Evolutionary conservation across 2,888 invertebrate genomes (phyloP).

Genomic region (Apamea epomidion): DNA sequence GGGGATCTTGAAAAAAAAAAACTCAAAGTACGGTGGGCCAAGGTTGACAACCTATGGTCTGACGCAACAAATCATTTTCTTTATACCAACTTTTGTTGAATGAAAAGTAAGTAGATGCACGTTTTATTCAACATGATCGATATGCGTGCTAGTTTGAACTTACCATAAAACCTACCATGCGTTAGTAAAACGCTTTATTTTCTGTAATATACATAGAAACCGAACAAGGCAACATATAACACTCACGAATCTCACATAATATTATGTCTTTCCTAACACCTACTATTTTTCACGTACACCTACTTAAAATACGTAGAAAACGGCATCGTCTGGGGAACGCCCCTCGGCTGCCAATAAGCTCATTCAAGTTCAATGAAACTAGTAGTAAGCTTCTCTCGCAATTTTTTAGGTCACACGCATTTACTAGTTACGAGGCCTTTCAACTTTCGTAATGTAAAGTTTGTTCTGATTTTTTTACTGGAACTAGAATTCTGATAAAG

Average conservation of each 20-base stretch:
- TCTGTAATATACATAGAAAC: background rate
- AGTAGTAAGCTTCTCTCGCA: conserved; percentile 17
- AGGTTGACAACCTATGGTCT: too few relatives aligned
- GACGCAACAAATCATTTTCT: too few relatives aligned
- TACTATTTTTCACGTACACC: conserved; percentile 38
- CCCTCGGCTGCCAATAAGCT: conserved; percentile 56
- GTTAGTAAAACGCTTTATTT: background rate
- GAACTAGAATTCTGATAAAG: background rate
- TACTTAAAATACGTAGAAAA: conserved; percentile 44
- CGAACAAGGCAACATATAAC: background rate
- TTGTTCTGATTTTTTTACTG: conserved; percentile 3
- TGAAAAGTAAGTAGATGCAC: too few relatives aligned
- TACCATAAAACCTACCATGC: background rate
- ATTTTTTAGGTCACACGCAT: conserved; percentile 24
- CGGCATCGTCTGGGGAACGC: conserved; percentile 38
- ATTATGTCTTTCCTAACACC: background rate
- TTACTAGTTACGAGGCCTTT: conserved; percentile 42
- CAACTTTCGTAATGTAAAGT: conserved; percentile 15
- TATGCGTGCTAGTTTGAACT: background rate
- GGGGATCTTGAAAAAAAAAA: too few relatives aligned
- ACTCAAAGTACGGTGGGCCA: too few relatives aligned
- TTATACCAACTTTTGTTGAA: too few relatives aligned
- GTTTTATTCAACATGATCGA: too few relatives aligned
- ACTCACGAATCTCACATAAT: conserved; percentile 2
- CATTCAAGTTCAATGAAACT: conserved; percentile 62